Evolutionary conservation across 2,888 invertebrate genomes (phyloP), one percentile per base, ranked within the genome.

Genomic region (Heliconius charithonia): DNA sequence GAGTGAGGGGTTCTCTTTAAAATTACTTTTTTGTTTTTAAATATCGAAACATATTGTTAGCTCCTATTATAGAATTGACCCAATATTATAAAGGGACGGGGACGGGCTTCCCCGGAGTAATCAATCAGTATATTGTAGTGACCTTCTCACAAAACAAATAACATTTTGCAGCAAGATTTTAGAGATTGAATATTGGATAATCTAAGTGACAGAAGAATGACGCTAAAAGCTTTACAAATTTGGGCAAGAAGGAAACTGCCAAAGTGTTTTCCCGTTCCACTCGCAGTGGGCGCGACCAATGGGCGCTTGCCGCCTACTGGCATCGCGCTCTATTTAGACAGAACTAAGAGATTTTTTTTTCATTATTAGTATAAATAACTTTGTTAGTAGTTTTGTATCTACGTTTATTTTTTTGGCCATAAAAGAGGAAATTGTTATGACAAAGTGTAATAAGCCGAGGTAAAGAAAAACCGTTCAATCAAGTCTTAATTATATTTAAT

Each of bases 141-240:
- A 88, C 86, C 84, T 82, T 85, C 85, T 83, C 86, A 86, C 86
- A 86, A 86, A 85, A 84, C 83, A 86, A 86, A 89, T 85, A 85
- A 87, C 85, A 83, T 85, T 84, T 84, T 83, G 84, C 81, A 63
- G 56, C 66, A 75, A 41, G 75, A 29, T 74, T 29, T 79, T 1
- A 10, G 10, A 37, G 37, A 37, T 37, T 0, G 79, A 80, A 81
- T 75, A 79, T 69, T 41, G 73, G 65, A 65, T 75, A 79, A 80
- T 76, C 76, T 72, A 80, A 76, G 79, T 83, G 92, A 93, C 91
- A 91, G 87, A 86, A 83, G 88, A 86, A 88, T 90, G 91, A 91
- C 89, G 91, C 89, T 94, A 93, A 94, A 94, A 94, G 94, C 93
- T 93, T 94, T 93, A 91, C 88, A 88, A 89, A 91, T 87, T 88